Evolutionary conservation across 2,113 vertebrate species (phyloP).

Genomic region (Trachemys scripta): DNA sequence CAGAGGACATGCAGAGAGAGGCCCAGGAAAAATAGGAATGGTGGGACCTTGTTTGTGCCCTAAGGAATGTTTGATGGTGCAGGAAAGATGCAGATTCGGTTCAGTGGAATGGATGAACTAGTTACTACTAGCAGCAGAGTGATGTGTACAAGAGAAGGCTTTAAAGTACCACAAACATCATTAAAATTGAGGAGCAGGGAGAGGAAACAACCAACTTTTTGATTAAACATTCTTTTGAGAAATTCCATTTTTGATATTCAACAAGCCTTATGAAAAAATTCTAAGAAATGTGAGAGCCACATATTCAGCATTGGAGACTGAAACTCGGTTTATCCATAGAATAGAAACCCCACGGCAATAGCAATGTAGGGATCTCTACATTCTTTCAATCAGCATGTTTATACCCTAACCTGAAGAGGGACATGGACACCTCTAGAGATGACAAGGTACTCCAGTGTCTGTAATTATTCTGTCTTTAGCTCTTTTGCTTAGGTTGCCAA

Average conservation of each 20-base stretch:
- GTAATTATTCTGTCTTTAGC: background rate
- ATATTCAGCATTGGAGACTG: background rate
- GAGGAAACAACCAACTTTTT: background rate
- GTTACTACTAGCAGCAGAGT: background rate
- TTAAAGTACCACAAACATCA: background rate
- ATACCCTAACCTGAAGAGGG: background rate
- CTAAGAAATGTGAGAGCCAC: fast-evolving
- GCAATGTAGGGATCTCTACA: background rate
- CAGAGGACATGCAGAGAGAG: background rate
- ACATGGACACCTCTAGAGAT: fast-evolving
- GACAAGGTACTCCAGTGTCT: background rate
- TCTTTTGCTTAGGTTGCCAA: background rate
- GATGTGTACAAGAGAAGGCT: background rate
- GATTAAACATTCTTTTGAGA: background rate
- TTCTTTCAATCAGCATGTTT: background rate
- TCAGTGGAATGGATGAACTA: background rate
- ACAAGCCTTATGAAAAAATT: background rate
- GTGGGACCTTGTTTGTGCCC: background rate
- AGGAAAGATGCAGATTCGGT: background rate
- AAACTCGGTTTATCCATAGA: background rate
- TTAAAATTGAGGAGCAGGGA: background rate
- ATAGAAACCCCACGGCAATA: background rate
- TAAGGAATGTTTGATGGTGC: background rate
- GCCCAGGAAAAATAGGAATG: background rate
- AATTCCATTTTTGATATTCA: background rate